Conservation (phyloP, 1,140 invertebrate genomes). For the Portunus trituberculatus region DNA sequence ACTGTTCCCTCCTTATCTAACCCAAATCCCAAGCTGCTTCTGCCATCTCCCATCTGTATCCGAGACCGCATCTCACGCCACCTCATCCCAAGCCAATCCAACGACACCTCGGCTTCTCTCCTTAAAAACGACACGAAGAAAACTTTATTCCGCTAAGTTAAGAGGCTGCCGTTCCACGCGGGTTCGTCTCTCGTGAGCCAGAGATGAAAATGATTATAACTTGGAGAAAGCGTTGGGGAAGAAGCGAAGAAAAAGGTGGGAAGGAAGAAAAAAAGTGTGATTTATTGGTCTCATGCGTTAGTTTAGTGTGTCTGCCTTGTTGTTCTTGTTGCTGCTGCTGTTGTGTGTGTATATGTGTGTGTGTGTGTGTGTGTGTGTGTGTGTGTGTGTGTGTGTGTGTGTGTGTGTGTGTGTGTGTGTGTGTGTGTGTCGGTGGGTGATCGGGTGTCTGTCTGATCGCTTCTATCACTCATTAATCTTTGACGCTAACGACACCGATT, state of each 20-base stretch:
- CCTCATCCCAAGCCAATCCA: neutral
- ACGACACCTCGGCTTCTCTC: neutral
- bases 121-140: neutral
- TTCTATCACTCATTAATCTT: too few species aligned
- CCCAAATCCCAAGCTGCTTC: neutral
- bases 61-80: neutral
- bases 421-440: too few species aligned
- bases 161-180: neutral
- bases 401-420: too few species aligned
- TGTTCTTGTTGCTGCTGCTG: neutral
- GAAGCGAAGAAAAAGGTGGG: neutral
- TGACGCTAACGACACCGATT: too few species aligned
- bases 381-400: too few species aligned
- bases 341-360: too few species aligned
- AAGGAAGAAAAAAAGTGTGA: neutral
- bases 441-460: too few species aligned
- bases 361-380: too few species aligned
- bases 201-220: conserved; percentile 13
- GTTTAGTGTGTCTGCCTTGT: neutral
- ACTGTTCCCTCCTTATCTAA: neutral
- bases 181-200: neutral
- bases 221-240: neutral
- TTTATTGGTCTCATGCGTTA: neutral
- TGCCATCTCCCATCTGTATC: neutral
- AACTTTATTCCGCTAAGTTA: neutral